Base-by-base conservation (phyloP, 2,113 vertebrate species). In the Alethe castanea region DNA sequence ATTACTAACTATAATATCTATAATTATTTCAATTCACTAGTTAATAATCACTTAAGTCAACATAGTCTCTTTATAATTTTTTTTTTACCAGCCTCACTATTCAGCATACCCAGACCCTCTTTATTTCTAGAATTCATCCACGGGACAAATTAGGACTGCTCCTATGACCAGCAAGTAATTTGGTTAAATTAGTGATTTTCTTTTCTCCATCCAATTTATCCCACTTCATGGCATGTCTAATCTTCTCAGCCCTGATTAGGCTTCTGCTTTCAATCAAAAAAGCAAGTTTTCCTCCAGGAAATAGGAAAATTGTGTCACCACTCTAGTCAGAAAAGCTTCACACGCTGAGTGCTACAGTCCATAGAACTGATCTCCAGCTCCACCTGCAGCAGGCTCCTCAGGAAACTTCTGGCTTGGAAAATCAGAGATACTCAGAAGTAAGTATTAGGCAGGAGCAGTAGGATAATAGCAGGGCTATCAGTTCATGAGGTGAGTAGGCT, bases 241-340 rank as follows among this genome's bases (percentile, higher is more conserved):
- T 56, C 57, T 89, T 88, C 70, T 81, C 33, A 76, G 81, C 17
- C 28, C 52, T 56, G 60, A 91, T 86, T 28, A 92, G 45, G 33
- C 70, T 69, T 74, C 70, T 60, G 10, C 47, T 54, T 92, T 86
- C 65, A 78, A 79, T 60, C 79, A 62, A 83, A 74, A 60, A 74
- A 78, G 28, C 48, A 60, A 81, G 70, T 80, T 87, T 94, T 92
- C 57, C 65, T 85, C 53, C 52, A 95, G 65, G 47, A 92, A 95
- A 93, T 1, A 76, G 52, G 65, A 90, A 78, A 77, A 45, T 28
- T 29, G 42, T 77, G 65, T 81, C 74, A 59, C 31, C 28, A 18
- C 38, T 74, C 66, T 12, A 59, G 57, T 48, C 33, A 93, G 81
- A 95, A 91, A 85, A n/a, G 35, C 22, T 73, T 59, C 47, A 56